Conservation (phyloP, 1,140 invertebrate species). For the Dreissena polymorpha region DNA sequence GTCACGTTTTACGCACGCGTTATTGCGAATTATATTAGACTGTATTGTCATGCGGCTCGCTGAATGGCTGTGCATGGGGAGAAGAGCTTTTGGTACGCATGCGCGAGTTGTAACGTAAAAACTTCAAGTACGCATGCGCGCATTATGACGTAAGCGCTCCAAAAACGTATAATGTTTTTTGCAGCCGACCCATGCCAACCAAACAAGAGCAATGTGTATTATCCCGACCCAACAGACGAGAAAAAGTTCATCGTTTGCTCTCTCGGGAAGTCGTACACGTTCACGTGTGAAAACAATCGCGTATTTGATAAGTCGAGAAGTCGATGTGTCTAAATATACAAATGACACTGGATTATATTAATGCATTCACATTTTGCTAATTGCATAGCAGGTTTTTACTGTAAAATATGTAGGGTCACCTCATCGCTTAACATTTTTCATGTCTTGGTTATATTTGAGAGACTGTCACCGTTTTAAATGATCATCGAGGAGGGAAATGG, state of each 20-base stretch:
- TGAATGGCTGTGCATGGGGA: not conserved
- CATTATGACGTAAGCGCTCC: not conserved
- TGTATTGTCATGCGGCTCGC: not conserved
- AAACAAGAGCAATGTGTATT: constrained; percentile 51
- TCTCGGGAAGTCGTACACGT: constrained; percentile 28
- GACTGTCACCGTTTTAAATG: not conserved
- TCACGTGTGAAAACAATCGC: constrained; percentile 33
- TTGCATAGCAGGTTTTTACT: not conserved
- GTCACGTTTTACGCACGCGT: not conserved
- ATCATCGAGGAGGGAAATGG: not conserved
- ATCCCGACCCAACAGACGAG: constrained; percentile 21
- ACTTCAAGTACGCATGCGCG: constrained; percentile 5
- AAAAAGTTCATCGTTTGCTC: constrained; percentile 52
- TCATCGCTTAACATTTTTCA: not conserved
- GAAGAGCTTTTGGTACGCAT: not conserved
- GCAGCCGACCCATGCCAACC: constrained; percentile 51
- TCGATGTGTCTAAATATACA: constrained; percentile 18
- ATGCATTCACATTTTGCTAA: not conserved
- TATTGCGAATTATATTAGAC: not conserved
- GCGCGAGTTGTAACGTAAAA: not conserved
- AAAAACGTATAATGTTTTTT: not conserved
- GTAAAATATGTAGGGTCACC: not conserved
- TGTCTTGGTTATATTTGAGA: not conserved
- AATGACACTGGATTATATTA: not conserved
- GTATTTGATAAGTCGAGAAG: constrained; percentile 19